Evolutionary conservation across 2,113 vertebrate species (phyloP).

Genomic region (Paraplagusia blochii): DNA sequence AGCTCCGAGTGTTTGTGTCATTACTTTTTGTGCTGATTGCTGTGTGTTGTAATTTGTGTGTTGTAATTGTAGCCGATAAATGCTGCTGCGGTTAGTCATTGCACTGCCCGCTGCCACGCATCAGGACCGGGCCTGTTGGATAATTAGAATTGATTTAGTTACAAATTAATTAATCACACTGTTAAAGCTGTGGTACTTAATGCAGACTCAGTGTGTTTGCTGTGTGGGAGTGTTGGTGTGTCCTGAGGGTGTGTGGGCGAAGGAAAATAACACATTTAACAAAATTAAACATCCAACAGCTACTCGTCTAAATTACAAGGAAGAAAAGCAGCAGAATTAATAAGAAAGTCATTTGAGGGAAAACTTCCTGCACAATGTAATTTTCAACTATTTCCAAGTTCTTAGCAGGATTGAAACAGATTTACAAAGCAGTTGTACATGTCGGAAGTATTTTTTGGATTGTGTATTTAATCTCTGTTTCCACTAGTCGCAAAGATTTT

Average conservation of each 20-base stretch:
- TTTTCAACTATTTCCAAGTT: too few relatives aligned
- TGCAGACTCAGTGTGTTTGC: slow-evolving; percentile 42
- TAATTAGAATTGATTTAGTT: slow-evolving; percentile 90
- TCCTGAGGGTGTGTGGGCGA: slow-evolving; percentile 10
- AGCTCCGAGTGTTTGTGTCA: slow-evolving; percentile 12
- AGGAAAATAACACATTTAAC: slow-evolving; percentile 11
- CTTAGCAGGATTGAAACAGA: too few relatives aligned
- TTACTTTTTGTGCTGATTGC: slow-evolving; percentile 37
- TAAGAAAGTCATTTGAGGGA: too few relatives aligned
- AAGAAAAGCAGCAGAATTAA: too few relatives aligned
- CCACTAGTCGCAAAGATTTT: too few relatives aligned
- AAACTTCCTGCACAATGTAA: too few relatives aligned
- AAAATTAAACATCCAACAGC: not conserved
- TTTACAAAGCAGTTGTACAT: not conserved
- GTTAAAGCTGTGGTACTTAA: slow-evolving; percentile 85
- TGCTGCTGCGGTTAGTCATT: slow-evolving; percentile 39
- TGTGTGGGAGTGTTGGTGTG: slow-evolving; percentile 10
- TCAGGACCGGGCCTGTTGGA: slow-evolving; percentile 75
- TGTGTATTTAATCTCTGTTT: not conserved
- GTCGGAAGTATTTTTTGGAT: not conserved
- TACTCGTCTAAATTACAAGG: not conserved
- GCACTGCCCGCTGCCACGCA: slow-evolving; percentile 38
- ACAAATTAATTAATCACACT: slow-evolving; percentile 88
- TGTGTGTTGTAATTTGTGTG: slow-evolving; percentile 45
- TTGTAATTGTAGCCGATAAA: slow-evolving; percentile 46